Conservation (phyloP, 2,888 invertebrate genomes). For the Aporophyla lueneburgensis region DNA sequence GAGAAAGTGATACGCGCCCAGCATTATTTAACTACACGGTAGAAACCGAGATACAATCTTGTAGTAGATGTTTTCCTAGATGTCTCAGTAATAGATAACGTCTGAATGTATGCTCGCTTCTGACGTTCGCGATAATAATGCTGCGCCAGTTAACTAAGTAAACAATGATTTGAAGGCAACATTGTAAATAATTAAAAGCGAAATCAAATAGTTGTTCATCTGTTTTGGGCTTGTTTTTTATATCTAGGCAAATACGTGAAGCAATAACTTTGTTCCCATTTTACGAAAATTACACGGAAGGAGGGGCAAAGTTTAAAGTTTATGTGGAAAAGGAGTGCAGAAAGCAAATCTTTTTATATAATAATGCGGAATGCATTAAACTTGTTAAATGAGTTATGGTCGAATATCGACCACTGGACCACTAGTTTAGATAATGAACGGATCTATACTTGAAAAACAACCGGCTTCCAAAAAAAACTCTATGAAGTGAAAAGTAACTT, state of each 20-base stretch:
- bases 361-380: too few relatives aligned
- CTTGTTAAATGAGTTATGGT: too few relatives aligned
- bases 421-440: neutral
- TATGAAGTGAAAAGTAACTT: too few relatives aligned
- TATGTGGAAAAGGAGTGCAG: too few relatives aligned
- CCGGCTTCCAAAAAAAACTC: neutral
- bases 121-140: constrained; percentile 46
- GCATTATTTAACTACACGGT: constrained; percentile 69
- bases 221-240: neutral
- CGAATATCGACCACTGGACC: too few relatives aligned
- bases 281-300: too few relatives aligned
- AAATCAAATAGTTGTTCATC: neutral
- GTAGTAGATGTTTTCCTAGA: constrained; percentile 54
- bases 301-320: too few relatives aligned
- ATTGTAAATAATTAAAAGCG: constrained; percentile 6
- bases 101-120: constrained; percentile 28
- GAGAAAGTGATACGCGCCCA: constrained; percentile 83
- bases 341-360: too few relatives aligned
- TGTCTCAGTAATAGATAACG: constrained; percentile 58
- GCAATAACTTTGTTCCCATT: too few relatives aligned
- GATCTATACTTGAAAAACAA: neutral
- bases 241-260: too few relatives aligned
- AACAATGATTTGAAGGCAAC: constrained; percentile 29
- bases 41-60: constrained; percentile 49
- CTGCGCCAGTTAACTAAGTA: constrained; percentile 39